These are phyloP conservation scores for Eupithecia centaureata DNA, from an alignment of 2,888 invertebrate species.

Conservation along the genomic window DNA sequence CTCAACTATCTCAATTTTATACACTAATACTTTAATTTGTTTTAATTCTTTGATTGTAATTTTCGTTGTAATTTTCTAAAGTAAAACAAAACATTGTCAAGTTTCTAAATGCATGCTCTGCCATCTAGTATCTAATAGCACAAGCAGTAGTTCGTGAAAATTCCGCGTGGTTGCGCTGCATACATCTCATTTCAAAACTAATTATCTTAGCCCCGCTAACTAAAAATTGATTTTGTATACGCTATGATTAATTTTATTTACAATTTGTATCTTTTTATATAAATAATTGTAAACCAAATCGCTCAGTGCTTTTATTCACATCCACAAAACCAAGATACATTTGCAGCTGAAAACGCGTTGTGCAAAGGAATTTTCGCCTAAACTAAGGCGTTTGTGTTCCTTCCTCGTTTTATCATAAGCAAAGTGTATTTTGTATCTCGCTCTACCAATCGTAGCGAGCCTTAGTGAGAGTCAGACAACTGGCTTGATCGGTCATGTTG, in stretches of 20 bases:
- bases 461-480: slow-evolving; percentile 67
- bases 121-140: slow-evolving; percentile 47
- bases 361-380: background rate
- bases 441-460: slow-evolving; percentile 47
- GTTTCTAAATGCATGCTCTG: slow-evolving; percentile 7
- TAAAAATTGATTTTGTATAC: background rate
- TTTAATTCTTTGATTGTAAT: no score
- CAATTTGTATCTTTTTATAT: background rate
- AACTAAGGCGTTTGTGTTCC: background rate
- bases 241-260: background rate
- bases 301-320: background rate
- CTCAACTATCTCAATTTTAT: no score
- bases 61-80: no score
- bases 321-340: slow-evolving; percentile 14
- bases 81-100: background rate
- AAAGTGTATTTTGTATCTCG: slow-evolving; percentile 23
- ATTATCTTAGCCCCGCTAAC: background rate
- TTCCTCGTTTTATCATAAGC: slow-evolving; percentile 8
- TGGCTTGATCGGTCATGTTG: slow-evolving; percentile 59
- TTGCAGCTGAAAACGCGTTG: slow-evolving; percentile 7
- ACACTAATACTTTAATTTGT: no score
- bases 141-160: slow-evolving; percentile 32
- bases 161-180: slow-evolving; percentile 29
- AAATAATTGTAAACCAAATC: background rate
- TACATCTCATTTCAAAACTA: background rate